Evolutionary conservation across 2,888 invertebrate species (phyloP).

Genomic region (Trissoscelio sp.): DNA sequence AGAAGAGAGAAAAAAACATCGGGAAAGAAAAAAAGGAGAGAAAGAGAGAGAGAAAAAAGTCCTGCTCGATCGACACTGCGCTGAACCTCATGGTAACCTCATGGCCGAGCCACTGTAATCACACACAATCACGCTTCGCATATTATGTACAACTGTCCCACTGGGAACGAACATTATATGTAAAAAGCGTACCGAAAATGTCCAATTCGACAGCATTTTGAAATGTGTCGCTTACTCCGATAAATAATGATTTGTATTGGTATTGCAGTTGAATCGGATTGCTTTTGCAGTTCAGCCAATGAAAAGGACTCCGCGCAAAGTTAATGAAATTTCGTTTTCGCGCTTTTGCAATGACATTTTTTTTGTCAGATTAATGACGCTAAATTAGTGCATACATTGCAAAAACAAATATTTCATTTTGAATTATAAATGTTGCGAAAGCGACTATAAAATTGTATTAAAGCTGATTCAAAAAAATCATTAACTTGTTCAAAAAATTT

Average conservation of each 20-base stretch:
- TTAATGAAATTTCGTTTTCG: constrained; percentile 31
- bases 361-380: constrained; percentile 14
- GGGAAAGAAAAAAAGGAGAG: constrained; percentile 27
- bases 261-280: constrained; percentile 29
- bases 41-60: constrained; percentile 54
- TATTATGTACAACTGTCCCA: constrained; percentile 80
- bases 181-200: constrained; percentile 62
- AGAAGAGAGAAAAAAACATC: constrained; percentile 41
- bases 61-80: constrained; percentile 69
- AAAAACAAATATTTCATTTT: too few relatives aligned
- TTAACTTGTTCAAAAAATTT: too few relatives aligned
- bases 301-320: constrained; percentile 18
- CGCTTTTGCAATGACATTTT: constrained; percentile 21
- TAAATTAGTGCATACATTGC: constrained; percentile 19
- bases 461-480: too few relatives aligned
- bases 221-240: constrained; percentile 45
- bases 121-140: constrained; percentile 78
- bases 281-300: constrained; percentile 44
- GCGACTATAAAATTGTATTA: too few relatives aligned
- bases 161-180: constrained; percentile 70
- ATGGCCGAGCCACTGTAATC: constrained; percentile 74
- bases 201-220: constrained; percentile 46
- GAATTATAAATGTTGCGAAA: too few relatives aligned
- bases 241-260: constrained; percentile 54
- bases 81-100: constrained; percentile 66